A percentile compares a stretch with the other conserved stretches of the same genome.
Conservation (phyloP, 2,797 vertebrate species). For the Falco concolor region DNA sequence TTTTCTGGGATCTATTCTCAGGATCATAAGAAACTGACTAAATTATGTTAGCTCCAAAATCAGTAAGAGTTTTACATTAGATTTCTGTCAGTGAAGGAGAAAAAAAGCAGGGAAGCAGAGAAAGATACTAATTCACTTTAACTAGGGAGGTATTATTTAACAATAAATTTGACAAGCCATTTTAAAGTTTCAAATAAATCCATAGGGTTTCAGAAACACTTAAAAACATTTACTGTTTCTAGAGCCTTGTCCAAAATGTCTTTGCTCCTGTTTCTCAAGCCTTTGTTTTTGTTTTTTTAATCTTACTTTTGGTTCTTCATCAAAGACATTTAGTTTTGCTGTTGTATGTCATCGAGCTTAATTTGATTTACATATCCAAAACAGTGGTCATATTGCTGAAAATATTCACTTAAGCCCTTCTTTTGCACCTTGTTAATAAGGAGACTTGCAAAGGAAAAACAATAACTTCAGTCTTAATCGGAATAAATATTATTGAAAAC, state of each 20-base stretch:
- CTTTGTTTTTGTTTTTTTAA: not conserved
- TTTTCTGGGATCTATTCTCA: not conserved
- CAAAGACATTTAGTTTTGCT: not conserved
- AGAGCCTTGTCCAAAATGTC: not conserved
- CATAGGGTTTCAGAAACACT: not conserved
- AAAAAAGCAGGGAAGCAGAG: fast-evolving
- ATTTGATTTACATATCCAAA: not conserved
- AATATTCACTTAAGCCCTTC: not conserved
- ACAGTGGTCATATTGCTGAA: not conserved
- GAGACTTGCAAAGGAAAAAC: not conserved
- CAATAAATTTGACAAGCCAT: not conserved
- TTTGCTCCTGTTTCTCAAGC: not conserved
- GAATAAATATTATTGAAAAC: not conserved
- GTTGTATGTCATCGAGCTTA: not conserved
- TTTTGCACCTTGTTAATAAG: not conserved
- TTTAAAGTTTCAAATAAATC: not conserved
- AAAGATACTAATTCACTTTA: not conserved
- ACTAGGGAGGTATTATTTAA: not conserved
- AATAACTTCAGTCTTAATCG: not conserved
- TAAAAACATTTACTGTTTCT: not conserved
- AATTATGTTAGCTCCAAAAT: not conserved
- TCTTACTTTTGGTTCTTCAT: not conserved
- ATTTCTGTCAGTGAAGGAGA: not conserved
- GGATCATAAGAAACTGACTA: not conserved
- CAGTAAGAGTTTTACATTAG: not conserved